Base-by-base conservation (phyloP, 2,797 vertebrate species). In the Zenarchopterus dispar region DNA sequence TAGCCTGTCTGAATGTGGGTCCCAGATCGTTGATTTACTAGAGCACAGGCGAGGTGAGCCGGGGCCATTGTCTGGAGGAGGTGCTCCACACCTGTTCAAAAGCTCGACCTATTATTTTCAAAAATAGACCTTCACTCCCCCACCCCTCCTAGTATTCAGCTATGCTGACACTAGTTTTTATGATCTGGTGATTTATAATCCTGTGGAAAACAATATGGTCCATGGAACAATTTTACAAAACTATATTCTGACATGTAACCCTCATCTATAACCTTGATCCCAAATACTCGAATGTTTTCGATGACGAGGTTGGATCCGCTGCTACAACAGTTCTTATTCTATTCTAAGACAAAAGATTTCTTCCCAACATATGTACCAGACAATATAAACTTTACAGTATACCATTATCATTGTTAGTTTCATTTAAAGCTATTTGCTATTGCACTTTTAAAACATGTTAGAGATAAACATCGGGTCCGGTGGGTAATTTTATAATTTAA, bases 81-180 rank as follows among this genome's bases (percentile, higher is more conserved):
- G 18, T 41, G 57, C 67, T 78, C 58, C 70, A 86, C 93, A 93
- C 90, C 91, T 93, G 92, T 91, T 93, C 79, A 62, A 64, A 75
- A 75, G 61, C 76, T 55, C 16, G 33, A 48, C 88, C 80, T 86
- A 84, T 92, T 87, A 79, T 78, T 80, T 75, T 85, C 89, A 90
- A 87, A 91, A 90, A 91, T 91, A 92, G 82, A 84, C 67, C 60
- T 67, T 17, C n/a, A 0, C 33, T 33, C 69, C 33, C 67, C 48
- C 57, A 50, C 56, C 48, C 54, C 51, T 17, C 39, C 39, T 16
- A 9, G 65, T 16, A 70, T 60, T 73, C 75, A 56, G 57, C 51
- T 53, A 53, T 16, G 49, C 66, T 56, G 62, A 78, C 80, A 75
- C 31, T 48, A 44, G 19, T 52, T 78, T 85, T 89, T 81, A 88